Base-by-base conservation (phyloP, 2,797 vertebrate species). In the Nasua narica region DNA sequence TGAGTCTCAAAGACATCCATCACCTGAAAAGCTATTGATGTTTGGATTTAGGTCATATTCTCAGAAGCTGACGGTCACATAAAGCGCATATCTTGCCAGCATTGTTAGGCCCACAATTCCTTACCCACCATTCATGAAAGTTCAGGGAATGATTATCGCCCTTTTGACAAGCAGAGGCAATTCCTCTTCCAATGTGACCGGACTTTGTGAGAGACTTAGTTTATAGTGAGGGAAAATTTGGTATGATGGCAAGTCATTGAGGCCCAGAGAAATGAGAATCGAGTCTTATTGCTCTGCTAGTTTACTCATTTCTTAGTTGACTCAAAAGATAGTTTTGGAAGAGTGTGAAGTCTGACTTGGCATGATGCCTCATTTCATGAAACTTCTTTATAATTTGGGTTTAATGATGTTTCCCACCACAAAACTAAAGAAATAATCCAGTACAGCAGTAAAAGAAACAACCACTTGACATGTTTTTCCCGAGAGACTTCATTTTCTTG, bases 331-430 rank as follows among this genome's bases (percentile, higher is more conserved):
- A 67, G 37, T 78, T 91, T 62, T 23, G 32, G 37, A 7, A 25
- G 19, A 56, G 67, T 87, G 23, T 19, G 32, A 96, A 97, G 67
- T 82, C 11, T n/a, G 89, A 83, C 87, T 96, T 96, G 46, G 27
- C 56, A 77, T 15, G 67, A 78, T 91, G 35, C 23, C n/a, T 90
- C 94, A 67, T 82, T 82, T 92, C 50, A 81, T 74, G 87, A 93
- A 92, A 89, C 29, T 40, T 82, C n/a, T 90, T 96, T 87, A 78
- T 86, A 32, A 32, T 89, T 90, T 76, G 14, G 40, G 6, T 96
- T 87, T 89, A 90, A 56, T 78, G 48, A 48, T 58, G 35, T 78
- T 96, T 87, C 40, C 37, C 92, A 84, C 32, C 84, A 50, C 12
- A 92, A 97, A 96, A 70, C 12, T 69, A 83, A 62, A 78, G 37